phyloP scores from a whole-genome alignment of 2,888 invertebrate genomes.

The Scaptodrosophila latifasciaeformis region DNA sequence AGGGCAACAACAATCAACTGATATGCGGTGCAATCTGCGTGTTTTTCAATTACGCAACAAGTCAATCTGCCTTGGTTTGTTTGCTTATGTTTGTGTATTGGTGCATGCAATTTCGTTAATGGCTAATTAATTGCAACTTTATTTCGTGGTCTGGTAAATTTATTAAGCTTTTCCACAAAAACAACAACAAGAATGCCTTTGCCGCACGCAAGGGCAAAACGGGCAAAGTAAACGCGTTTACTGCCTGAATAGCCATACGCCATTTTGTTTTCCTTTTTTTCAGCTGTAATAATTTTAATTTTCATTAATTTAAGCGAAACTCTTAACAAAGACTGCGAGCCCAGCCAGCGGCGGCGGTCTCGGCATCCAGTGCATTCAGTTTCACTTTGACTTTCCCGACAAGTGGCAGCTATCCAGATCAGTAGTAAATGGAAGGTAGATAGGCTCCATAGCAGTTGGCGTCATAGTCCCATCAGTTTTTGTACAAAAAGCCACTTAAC shows the following conservation, averaged over 20 bases:
- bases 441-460: conserved; percentile 11
- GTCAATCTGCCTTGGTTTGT: background rate
- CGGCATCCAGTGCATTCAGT: too few species aligned
- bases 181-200: conserved; percentile 34
- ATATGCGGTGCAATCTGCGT: background rate
- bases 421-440: conserved; percentile 7
- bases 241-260: background rate
- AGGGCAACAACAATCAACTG: conserved; percentile 15
- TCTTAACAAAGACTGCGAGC: too few species aligned
- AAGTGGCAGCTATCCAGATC: conserved; percentile 11
- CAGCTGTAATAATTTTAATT: background rate
- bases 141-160: conserved; percentile 35
- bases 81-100: conserved; percentile 1
- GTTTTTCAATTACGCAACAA: conserved; percentile 29
- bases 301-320: conserved; percentile 4
- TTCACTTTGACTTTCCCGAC: background rate
- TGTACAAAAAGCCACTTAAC: conserved; percentile 28
- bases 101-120: conserved; percentile 36
- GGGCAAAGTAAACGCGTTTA: background rate
- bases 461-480: too few species aligned
- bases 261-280: background rate
- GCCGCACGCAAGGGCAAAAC: conserved; percentile 1
- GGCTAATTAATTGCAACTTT: conserved; percentile 56
- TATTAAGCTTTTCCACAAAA: conserved; percentile 24
- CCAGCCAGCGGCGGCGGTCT: too few species aligned